These are phyloP conservation scores for Hemicentrotus pulcherrimus DNA, from an alignment of 35 echinoderm and acorn worm species.

Conservation along the genomic window DNA sequence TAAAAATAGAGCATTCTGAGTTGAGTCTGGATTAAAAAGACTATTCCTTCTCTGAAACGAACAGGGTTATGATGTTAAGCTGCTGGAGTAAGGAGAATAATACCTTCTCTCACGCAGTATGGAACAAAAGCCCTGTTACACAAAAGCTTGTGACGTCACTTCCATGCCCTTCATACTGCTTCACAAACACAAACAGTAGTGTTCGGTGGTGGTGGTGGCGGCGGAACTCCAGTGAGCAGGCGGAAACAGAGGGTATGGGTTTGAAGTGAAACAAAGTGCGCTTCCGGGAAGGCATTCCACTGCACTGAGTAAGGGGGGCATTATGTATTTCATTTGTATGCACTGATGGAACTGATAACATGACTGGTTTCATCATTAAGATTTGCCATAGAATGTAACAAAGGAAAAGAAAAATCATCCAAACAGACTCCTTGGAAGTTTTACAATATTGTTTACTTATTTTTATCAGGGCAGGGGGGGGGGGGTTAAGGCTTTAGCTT, in stretches of 20 bases:
- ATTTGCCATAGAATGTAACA: neutral
- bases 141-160: neutral
- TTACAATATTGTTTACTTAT: too few relatives aligned
- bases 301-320: neutral
- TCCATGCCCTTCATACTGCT: neutral
- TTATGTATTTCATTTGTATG: too few relatives aligned
- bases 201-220: neutral
- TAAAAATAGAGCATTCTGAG: neutral
- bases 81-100: neutral
- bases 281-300: conserved; percentile 15
- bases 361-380: neutral
- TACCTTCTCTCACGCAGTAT: neutral
- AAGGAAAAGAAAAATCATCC: too few relatives aligned
- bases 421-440: too few relatives aligned
- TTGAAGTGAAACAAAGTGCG: neutral
- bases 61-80: neutral
- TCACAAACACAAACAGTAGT: conserved; percentile 4
- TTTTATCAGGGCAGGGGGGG: too few relatives aligned
- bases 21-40: neutral
- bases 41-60: neutral
- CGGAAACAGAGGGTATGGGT: neutral
- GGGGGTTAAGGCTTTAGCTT: too few relatives aligned
- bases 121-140: neutral
- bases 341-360: neutral
- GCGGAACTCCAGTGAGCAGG: neutral